These are phyloP conservation scores for Lithosia quadra DNA, from an alignment of 2,888 invertebrate species.

Conservation along the genomic window DNA sequence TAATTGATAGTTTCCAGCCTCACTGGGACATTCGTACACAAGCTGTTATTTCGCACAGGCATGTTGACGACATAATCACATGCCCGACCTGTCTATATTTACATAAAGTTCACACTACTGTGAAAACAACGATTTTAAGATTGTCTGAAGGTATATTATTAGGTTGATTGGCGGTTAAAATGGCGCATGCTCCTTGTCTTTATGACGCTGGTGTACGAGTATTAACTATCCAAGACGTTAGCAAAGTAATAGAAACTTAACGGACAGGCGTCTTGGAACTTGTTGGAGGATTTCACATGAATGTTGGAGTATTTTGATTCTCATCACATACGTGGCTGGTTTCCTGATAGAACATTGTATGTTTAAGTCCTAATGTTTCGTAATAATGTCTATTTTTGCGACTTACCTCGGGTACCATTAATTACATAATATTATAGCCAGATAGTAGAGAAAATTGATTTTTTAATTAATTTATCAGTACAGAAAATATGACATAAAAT, in stretches of 20 bases:
- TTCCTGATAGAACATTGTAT: neutral
- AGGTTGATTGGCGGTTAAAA: conserved; percentile 24
- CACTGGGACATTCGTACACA: conserved; percentile 47
- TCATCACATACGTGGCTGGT: neutral
- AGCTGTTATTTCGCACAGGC: conserved; percentile 56
- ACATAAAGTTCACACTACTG: conserved; percentile 50
- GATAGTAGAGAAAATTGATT: no score
- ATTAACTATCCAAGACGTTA: neutral
- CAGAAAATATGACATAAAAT: no score
- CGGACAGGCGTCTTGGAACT: neutral
- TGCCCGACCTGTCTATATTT: conserved; percentile 43
- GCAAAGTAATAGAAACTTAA: neutral
- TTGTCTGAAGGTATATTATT: conserved; percentile 27
- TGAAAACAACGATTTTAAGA: conserved; percentile 32
- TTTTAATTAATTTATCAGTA: no score
- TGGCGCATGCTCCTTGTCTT: neutral
- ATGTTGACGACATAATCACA: conserved; percentile 58
- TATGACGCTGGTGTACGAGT: neutral
- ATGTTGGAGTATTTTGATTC: neutral
- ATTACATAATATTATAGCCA: no score
- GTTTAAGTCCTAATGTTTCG: neutral
- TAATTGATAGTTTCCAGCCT: conserved; percentile 73
- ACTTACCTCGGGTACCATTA: no score
- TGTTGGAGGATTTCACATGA: neutral
- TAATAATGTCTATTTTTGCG: neutral